Evolutionary conservation across 2,888 invertebrate species (phyloP).

Genomic region (Deroplatys truncata): DNA sequence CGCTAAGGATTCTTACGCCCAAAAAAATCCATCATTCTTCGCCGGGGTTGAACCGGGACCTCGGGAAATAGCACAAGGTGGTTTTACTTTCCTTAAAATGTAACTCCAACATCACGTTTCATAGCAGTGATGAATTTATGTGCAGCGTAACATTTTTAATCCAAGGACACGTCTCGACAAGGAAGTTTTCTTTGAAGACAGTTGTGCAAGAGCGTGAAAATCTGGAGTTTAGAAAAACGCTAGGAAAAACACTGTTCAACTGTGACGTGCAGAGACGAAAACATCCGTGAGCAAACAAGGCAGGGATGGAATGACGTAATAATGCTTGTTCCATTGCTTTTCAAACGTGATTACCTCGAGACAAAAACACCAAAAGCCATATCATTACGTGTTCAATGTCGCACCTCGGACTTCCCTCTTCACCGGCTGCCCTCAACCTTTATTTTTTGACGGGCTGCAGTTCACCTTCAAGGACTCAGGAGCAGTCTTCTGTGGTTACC

Average conservation of each 20-base stretch:
- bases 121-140: too few relatives aligned
- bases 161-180: background rate
- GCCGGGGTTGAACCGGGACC: too few relatives aligned
- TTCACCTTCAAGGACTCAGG: background rate
- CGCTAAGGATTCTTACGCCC: too few relatives aligned
- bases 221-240: background rate
- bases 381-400: background rate
- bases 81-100: too few relatives aligned
- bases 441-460: background rate
- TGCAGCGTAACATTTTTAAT: too few relatives aligned
- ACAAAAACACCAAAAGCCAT: background rate
- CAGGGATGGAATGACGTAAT: background rate
- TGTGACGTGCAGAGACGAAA: background rate
- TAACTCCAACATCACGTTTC: too few relatives aligned
- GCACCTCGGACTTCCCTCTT: background rate
- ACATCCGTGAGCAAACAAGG: background rate
- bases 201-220: background rate
- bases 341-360: background rate
- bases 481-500: background rate
- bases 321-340: background rate
- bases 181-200: background rate
- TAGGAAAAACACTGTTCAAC: background rate
- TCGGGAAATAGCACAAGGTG: too few relatives aligned
- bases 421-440: background rate
- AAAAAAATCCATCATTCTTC: too few relatives aligned